Evolutionary conservation across 2,113 vertebrate genomes (phyloP), one percentile per base, ranked within the genome.

Genomic region (Melanotaenia duboulayi): DNA sequence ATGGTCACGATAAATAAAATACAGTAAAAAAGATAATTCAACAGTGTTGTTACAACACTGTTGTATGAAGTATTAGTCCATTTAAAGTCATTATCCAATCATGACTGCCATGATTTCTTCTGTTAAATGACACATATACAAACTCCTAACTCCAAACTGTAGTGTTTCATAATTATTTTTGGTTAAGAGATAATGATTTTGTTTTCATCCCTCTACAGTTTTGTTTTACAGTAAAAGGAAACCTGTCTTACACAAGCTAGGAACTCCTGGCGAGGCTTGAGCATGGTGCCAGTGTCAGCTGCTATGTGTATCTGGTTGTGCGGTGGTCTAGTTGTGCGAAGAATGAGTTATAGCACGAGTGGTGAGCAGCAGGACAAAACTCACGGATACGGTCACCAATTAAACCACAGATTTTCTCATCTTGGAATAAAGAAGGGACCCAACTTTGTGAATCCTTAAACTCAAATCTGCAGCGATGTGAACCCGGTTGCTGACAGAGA

Each of bases 251-350:
- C 24, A 44, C 80, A 86, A 10, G 50, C 37, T 5, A 86, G 23
- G 35, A 91, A 65, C 71, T 92, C 86, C 16, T 83, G 86, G 19
- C 84, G 76, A 74, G n/a, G n/a, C n/a, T n/a, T n/a, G n/a, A n/a
- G 48, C 91, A 93, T 91, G 39, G 87, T 91, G 1, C 92, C 90
- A 19, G 87, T 65, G 37, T 93, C 91, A 9, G 92, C 87, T 5
- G 61, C 85, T 37, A 91, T 58, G 13, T 93, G 93, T 55, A 93
- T 89, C n/a, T 1, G 8, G 11, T 86, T n/a, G n/a, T n/a, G n/a
- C n/a, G n/a, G n/a, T n/a, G n/a, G n/a, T n/a, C n/a, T n/a, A n/a
- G 74, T 60, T 0, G 83, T 92, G 61, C 89, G 86, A n/a, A 93
- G 74, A 19, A 94, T 54, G 92, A 23, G 92, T 93, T 44, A 90